Evolutionary conservation across 2,113 vertebrate genomes (phyloP).

Genomic region (Thymallus thymallus): DNA sequence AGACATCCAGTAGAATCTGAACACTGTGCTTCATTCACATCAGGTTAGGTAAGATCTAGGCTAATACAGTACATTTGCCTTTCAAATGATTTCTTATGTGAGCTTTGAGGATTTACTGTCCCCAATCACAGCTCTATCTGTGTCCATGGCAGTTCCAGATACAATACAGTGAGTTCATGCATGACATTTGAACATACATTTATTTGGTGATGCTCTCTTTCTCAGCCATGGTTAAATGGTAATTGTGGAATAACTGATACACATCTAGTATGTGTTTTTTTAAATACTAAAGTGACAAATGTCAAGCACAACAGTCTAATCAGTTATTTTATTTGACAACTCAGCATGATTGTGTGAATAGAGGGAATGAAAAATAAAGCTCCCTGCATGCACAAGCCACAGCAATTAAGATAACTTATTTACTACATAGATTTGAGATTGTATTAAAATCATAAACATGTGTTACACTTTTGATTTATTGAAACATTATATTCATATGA

Average conservation of each 20-base stretch:
- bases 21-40: background rate
- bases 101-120: background rate
- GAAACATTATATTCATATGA: background rate
- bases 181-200: too few species aligned
- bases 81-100: background rate
- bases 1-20: conserved; percentile 1
- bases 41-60: background rate
- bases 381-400: background rate
- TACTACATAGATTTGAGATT: background rate
- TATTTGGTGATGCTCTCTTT: background rate
- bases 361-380: background rate
- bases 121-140: background rate
- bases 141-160: background rate
- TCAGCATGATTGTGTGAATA: background rate
- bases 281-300: too few species aligned
- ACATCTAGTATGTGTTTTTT: background rate
- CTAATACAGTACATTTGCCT: background rate
- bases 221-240: background rate
- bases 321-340: background rate
- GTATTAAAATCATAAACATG: background rate
- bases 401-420: background rate
- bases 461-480: too few species aligned
- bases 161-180: too few species aligned
- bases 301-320: background rate
- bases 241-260: background rate